Conservation (phyloP, 2,113 vertebrate genomes). For the Arvicanthis niloticus region DNA sequence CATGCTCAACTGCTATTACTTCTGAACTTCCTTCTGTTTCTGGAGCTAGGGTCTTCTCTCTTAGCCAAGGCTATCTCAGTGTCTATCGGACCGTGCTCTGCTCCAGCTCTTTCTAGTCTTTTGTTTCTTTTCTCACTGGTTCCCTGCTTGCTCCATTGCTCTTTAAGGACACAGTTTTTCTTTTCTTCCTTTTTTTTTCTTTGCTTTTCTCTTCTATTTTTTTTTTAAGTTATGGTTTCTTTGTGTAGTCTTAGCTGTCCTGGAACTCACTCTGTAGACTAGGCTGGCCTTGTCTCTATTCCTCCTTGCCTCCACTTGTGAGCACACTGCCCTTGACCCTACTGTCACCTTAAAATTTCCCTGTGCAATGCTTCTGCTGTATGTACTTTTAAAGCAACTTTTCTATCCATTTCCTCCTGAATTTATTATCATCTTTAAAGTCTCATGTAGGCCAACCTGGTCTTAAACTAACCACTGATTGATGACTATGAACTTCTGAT, state of each 20-base stretch:
- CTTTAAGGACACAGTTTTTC: conserved; percentile 5
- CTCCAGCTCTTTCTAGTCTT: not conserved
- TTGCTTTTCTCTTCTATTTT: too few relatives aligned
- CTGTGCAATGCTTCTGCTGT: not conserved
- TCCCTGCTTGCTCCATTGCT: not conserved
- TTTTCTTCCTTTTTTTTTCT: not conserved
- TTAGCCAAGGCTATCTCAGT: not conserved
- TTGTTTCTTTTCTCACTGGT: not conserved
- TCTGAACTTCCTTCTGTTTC: conserved; percentile 29
- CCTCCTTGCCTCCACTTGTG: not conserved
- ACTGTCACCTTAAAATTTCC: not conserved
- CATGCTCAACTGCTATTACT: not conserved
- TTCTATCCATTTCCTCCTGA: not conserved
- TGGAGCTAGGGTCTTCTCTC: not conserved
- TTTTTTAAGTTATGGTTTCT: too few relatives aligned
- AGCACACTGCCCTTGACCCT: not conserved
- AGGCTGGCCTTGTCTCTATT: not conserved
- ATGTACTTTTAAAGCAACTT: conserved; percentile 1
- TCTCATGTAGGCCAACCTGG: not conserved
- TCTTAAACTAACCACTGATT: not conserved
- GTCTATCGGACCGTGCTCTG: not conserved
- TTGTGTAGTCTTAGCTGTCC: too few relatives aligned
- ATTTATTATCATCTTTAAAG: conserved; percentile 1
- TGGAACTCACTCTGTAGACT: too few relatives aligned
- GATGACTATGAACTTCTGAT: not conserved